These are phyloP conservation scores for Tichodroma muraria DNA, from an alignment of 2,113 vertebrate species.

Conservation along the genomic window DNA sequence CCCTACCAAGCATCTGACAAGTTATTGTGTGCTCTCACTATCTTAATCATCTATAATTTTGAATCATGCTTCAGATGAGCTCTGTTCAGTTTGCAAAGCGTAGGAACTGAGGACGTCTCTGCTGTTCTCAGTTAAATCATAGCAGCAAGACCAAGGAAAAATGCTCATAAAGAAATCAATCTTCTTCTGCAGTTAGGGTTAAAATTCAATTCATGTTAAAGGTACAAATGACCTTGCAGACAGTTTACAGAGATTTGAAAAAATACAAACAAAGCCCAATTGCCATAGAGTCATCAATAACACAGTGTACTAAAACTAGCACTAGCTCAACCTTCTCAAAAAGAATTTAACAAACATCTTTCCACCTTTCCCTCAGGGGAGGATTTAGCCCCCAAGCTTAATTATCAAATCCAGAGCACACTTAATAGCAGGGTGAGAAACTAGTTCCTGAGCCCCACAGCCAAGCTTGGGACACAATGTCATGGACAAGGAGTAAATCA, in stretches of 20 bases:
- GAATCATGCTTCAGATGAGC: constrained; percentile 24
- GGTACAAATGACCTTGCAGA: not conserved
- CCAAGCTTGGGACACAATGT: not conserved
- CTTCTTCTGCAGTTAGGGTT: not conserved
- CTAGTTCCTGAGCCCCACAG: not conserved
- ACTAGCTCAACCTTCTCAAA: not conserved
- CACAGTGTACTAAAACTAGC: not conserved
- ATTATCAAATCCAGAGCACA: not conserved
- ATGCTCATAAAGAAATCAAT: not conserved
- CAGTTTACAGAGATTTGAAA: not conserved
- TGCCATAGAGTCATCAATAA: not conserved
- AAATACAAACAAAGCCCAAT: not conserved
- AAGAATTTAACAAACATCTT: not conserved
- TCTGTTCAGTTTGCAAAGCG: not conserved
- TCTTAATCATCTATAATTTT: constrained; percentile 46
- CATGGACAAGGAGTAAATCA: not conserved
- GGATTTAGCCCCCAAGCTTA: not conserved
- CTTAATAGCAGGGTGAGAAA: not conserved
- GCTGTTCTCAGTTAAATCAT: not conserved
- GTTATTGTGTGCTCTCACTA: not conserved
- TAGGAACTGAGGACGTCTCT: not conserved
- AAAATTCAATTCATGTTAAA: not conserved
- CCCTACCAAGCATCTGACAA: constrained; percentile 6
- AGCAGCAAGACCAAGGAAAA: not conserved
- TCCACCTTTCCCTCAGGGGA: not conserved